These are phyloP conservation scores for Gallinago media DNA, from an alignment of 2,113 vertebrate genomes.

Conservation along the genomic window DNA sequence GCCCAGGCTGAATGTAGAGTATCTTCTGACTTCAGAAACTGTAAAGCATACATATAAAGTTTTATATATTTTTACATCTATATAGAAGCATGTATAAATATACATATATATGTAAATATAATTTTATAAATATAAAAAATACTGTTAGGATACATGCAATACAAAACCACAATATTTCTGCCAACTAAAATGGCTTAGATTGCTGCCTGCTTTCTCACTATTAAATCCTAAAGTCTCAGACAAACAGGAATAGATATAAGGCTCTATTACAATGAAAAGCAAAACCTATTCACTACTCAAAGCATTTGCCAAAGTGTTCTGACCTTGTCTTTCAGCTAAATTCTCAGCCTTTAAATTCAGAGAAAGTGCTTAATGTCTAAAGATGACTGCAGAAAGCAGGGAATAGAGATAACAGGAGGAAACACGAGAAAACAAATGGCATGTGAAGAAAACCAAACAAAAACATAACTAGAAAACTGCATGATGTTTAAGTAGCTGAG, in stretches of 20 bases:
- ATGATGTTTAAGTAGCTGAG: neutral
- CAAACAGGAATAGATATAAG: neutral
- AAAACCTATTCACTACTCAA: neutral
- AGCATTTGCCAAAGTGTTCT: neutral
- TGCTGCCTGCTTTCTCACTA: neutral
- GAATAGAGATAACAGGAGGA: neutral
- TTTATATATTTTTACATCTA: neutral
- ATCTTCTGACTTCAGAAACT: neutral
- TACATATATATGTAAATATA: neutral
- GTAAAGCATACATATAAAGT: neutral
- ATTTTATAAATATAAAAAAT: neutral
- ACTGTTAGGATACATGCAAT: neutral
- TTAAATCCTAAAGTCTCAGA: neutral
- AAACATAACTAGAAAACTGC: neutral
- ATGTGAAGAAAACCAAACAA: accelerated
- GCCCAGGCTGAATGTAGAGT: neutral
- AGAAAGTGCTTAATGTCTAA: neutral
- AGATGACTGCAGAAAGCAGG: neutral
- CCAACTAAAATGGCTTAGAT: neutral
- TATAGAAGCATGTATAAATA: neutral
- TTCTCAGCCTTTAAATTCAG: neutral
- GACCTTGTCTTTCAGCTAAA: neutral
- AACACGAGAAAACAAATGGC: neutral
- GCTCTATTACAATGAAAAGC: neutral
- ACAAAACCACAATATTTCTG: neutral